phyloP scores from a whole-genome alignment of 2,888 invertebrate genomes.

The Oligia fasciuncula region DNA sequence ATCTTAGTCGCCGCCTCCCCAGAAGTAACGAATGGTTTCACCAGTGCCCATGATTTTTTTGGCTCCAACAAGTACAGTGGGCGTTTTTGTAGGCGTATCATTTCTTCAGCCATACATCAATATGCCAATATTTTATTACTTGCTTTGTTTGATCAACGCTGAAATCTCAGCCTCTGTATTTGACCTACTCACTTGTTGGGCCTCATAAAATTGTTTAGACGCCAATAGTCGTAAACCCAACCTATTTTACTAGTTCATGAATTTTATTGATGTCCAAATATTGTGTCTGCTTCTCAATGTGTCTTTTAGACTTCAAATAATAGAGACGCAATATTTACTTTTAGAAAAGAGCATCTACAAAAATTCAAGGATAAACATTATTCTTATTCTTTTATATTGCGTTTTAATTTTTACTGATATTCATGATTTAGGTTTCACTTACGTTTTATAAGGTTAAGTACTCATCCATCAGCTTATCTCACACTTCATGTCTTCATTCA shows the following conservation, averaged over 20 bases:
- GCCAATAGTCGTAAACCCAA: conserved; percentile 59
- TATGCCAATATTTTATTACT: conserved; percentile 66
- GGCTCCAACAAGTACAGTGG: conserved; percentile 55
- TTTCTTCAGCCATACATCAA: conserved; percentile 56
- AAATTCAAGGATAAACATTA: conserved; percentile 15
- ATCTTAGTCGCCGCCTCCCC: conserved; percentile 45
- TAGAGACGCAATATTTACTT: conserved; percentile 16
- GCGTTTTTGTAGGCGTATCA: conserved; percentile 67
- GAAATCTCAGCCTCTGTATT: conserved; percentile 61
- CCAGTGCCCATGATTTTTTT: conserved; percentile 58
- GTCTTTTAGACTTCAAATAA: conserved; percentile 14
- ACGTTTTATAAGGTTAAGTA: conserved; percentile 11
- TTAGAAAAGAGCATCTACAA: conserved; percentile 11
- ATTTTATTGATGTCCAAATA: conserved; percentile 57
- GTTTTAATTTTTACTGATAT: background rate
- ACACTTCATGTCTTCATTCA: conserved; percentile 13
- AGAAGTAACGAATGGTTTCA: conserved; percentile 53
- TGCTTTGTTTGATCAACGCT: conserved; percentile 61
- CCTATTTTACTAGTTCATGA: conserved; percentile 42
- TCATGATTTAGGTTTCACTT: background rate
- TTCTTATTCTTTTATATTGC: conserved; percentile 8
- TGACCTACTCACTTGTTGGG: conserved; percentile 54
- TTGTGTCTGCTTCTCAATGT: conserved; percentile 24
- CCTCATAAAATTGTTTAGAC: conserved; percentile 51
- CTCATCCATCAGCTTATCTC: conserved; percentile 8